phyloP scores from a whole-genome alignment of 2,797 vertebrate genomes.

The Cryptoprocta ferox region DNA sequence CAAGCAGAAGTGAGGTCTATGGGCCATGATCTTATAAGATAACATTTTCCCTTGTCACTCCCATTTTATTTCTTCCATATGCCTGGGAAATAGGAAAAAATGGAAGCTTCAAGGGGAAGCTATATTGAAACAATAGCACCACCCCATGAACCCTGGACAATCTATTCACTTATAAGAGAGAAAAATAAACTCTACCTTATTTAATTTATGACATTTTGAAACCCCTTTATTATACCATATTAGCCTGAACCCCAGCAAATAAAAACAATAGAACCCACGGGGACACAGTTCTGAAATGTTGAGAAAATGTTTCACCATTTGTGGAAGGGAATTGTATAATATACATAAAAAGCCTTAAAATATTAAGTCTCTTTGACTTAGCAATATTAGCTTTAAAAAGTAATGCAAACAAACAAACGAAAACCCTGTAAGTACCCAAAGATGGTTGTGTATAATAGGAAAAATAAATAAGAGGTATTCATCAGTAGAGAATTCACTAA shows the following conservation, averaged over 20 bases:
- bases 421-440: not conserved
- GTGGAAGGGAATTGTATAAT: not conserved
- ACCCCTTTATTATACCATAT: not conserved
- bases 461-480: not conserved
- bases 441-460: not conserved
- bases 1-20: not conserved
- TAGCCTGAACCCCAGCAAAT: not conserved
- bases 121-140: fast-evolving
- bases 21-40: not conserved
- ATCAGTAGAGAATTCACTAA: not conserved
- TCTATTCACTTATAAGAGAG: not conserved
- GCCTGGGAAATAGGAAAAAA: not conserved
- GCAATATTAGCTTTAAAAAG: not conserved
- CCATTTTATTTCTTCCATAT: not conserved
- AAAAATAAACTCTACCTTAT: not conserved
- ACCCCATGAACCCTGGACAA: not conserved
- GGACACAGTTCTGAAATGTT: not conserved
- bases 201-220: not conserved
- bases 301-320: not conserved
- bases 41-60: not conserved
- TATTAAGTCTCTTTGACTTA: not conserved
- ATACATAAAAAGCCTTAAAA: not conserved
- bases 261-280: not conserved
- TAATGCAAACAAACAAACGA: not conserved
- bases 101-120: not conserved